Evolutionary conservation across 2,888 invertebrate species (phyloP).

Genomic region (Perizoma flavofasciatum): DNA sequence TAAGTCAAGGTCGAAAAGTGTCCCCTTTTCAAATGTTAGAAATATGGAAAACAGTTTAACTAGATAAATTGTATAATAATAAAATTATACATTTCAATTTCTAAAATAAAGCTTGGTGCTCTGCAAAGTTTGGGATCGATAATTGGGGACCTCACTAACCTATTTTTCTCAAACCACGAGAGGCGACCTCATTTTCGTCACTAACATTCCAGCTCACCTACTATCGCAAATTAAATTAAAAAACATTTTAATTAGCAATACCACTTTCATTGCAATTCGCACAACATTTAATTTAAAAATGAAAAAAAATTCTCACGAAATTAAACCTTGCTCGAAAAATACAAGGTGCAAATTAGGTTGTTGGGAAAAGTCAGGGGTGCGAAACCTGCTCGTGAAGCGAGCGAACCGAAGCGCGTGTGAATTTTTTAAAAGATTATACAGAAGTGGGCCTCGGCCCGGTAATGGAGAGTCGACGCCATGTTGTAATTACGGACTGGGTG

Average conservation of each 20-base stretch:
- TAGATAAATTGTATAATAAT: too few relatives aligned
- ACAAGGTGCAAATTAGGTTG: constrained; percentile 41
- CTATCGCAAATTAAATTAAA: constrained; percentile 40
- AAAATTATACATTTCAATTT: too few relatives aligned
- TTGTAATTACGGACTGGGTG: constrained; percentile 58
- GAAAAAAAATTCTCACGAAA: constrained; percentile 40
- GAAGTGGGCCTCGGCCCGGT: constrained; percentile 54
- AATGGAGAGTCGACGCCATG: constrained; percentile 60
- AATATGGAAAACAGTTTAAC: too few relatives aligned
- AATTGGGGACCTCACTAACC: constrained; percentile 6
- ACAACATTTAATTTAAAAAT: constrained; percentile 46
- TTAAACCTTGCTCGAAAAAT: constrained; percentile 28
- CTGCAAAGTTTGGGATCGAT: not conserved
- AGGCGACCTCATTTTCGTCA: constrained; percentile 20
- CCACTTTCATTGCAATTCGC: constrained; percentile 57
- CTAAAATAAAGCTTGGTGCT: too few relatives aligned
- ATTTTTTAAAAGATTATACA: constrained; percentile 79
- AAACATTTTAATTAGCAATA: constrained; percentile 62
- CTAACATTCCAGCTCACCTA: constrained; percentile 22
- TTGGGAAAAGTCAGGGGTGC: constrained; percentile 44
- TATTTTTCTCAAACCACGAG: constrained; percentile 3
- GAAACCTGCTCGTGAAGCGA: constrained; percentile 48
- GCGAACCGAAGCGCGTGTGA: constrained; percentile 60
- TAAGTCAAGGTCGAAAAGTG: too few relatives aligned
- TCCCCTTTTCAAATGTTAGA: too few relatives aligned